phyloP scores from a whole-genome alignment of 2,888 invertebrate genomes.

The Sinelater perroti region DNA sequence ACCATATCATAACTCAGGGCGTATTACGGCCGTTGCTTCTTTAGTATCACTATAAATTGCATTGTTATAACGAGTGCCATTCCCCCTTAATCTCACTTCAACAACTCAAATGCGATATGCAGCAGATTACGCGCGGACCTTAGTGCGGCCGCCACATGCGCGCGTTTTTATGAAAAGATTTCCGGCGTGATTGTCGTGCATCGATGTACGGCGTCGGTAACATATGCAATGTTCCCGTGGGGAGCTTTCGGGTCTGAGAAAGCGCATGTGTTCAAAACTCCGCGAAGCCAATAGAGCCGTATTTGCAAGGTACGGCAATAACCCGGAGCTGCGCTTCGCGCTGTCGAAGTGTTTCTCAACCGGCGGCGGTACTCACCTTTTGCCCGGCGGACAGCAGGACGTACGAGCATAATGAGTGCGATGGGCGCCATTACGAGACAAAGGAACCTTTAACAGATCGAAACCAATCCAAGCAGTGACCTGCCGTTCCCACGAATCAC shows the following conservation, averaged over 20 bases:
- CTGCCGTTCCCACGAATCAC: slow-evolving; percentile 47
- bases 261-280: slow-evolving; percentile 13
- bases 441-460: slow-evolving; percentile 24
- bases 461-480: slow-evolving; percentile 25
- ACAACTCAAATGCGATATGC: neutral
- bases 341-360: too few relatives aligned
- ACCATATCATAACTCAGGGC: slow-evolving; percentile 17
- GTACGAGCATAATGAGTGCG: too few relatives aligned
- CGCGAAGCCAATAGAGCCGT: slow-evolving; percentile 6
- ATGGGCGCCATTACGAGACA: too few relatives aligned
- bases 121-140: neutral
- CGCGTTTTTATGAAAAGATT: slow-evolving; percentile 13
- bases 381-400: too few relatives aligned
- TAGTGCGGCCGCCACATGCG: neutral
- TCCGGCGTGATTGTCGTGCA: slow-evolving; percentile 8
- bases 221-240: slow-evolving; percentile 38
- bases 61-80: slow-evolving; percentile 6
- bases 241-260: slow-evolving; percentile 25
- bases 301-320: slow-evolving; percentile 5
- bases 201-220: slow-evolving; percentile 45
- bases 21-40: slow-evolving; percentile 11
- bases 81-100: neutral
- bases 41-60: slow-evolving; percentile 13
- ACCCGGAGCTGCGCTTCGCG: too few relatives aligned
- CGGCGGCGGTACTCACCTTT: too few relatives aligned